These are phyloP conservation scores for Ochotona princeps DNA, from an alignment of 2,113 vertebrate species.

Conservation along the genomic window DNA sequence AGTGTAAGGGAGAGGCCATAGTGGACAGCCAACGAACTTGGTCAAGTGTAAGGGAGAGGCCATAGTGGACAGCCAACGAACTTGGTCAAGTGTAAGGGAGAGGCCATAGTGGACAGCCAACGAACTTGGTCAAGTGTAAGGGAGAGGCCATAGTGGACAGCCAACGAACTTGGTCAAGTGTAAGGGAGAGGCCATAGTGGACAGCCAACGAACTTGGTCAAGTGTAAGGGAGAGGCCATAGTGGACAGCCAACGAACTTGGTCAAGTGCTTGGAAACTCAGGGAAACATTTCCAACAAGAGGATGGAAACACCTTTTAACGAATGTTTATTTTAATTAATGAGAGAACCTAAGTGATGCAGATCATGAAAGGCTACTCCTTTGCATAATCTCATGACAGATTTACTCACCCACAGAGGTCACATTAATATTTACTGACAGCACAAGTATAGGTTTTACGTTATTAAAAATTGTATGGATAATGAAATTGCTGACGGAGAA, in stretches of 20 bases:
- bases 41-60: background rate
- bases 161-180: background rate
- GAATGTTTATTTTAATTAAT: constrained; percentile 45
- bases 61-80: background rate
- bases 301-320: background rate
- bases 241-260: background rate
- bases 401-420: constrained; percentile 39
- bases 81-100: background rate
- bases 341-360: background rate
- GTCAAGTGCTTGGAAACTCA: background rate
- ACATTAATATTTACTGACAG: constrained; percentile 59
- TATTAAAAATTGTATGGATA: constrained; percentile 66
- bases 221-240: background rate
- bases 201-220: background rate
- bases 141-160: background rate
- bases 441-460: constrained; percentile 20
- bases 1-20: background rate
- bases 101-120: background rate
- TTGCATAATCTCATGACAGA: constrained; percentile 49
- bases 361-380: constrained; percentile 37
- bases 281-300: constrained; percentile 19
- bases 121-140: background rate
- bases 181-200: background rate
- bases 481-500: constrained; percentile 48
- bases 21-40: background rate